These are phyloP conservation scores for Beaufortia kweichowensis DNA, from an alignment of 2,113 vertebrate species.

Conservation along the genomic window DNA sequence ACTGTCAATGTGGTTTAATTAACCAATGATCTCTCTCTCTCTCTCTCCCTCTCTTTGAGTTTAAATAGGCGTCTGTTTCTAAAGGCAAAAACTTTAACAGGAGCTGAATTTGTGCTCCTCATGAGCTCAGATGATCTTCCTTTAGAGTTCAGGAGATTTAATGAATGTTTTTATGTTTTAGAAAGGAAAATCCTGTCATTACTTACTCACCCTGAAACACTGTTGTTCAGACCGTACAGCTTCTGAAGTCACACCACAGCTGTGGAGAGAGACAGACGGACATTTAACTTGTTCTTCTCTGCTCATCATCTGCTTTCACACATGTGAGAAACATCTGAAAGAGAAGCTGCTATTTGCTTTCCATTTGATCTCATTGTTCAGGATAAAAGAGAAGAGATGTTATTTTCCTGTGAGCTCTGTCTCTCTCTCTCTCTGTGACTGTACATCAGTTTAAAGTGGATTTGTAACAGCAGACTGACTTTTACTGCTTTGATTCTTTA, in stretches of 20 bases:
- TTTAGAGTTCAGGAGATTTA: not conserved
- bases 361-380: no score
- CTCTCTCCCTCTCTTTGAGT: conserved; percentile 8
- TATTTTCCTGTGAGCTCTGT: no score
- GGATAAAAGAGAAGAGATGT: no score
- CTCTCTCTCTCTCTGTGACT: no score
- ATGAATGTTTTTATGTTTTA: not conserved
- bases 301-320: no score
- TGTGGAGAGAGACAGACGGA: no score
- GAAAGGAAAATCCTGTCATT: not conserved
- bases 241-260: no score
- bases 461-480: not conserved
- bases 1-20: conserved; percentile 22
- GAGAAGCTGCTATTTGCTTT: no score
- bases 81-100: not conserved
- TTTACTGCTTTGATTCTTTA: no score
- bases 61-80: conserved; percentile 5
- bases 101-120: not conserved
- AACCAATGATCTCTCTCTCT: conserved; percentile 19
- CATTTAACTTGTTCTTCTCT: no score
- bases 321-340: no score
- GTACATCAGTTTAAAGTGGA: not conserved
- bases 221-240: no score
- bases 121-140: not conserved
- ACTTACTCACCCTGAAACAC: not conserved